Evolutionary conservation across 2,888 invertebrate species (phyloP), one percentile per base, ranked within the genome.

Genomic region (Oasisia sp.): DNA sequence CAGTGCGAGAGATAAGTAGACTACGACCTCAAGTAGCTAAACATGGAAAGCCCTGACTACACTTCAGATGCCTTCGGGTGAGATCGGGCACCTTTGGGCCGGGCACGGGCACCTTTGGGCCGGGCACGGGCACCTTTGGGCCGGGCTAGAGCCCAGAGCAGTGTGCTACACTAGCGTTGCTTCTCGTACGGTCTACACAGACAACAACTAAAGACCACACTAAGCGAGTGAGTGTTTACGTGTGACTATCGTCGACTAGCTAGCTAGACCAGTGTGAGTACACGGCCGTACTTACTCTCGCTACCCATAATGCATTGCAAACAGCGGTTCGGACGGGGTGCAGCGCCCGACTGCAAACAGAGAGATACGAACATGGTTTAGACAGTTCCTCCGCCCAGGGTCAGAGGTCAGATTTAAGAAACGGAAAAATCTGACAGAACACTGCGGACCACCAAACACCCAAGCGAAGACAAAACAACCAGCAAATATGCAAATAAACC

Each of bases 331-430:
- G 74, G 74, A 19, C 74, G 74, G 74, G 74, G 74, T n/a, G 74
- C 74, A 74, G 74, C 74, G 74, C 74, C 74, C 74, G 74, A 74
- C 74, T 74, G 74, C 74, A 74, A 74, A 74, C 74, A 74, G 74
- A 74, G 74, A 74, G 74, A 74, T 74, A 74, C 74, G 74, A 19
- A 74, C 27, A 74, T 74, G 74, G 74, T 74, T 74, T 74, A 74
- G 74, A 74, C 74, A 74, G 74, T 74, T 74, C 74, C 74, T n/a
- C n/a, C 50, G 9, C 50, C 14, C 9, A 14, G 9, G 50, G 74
- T n/a, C 19, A n/a, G 74, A n/a, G n/a, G 14, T 74, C 74, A 74
- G 74, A 74, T 74, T n/a, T 74, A 19, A 74, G 27, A 74, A 74
- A 74, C 74, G 1, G 74, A 27, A 74, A 7, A 19, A n/a, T 27